Conservation (phyloP, 2,113 vertebrate species). For the Notarius lentiginosus region DNA sequence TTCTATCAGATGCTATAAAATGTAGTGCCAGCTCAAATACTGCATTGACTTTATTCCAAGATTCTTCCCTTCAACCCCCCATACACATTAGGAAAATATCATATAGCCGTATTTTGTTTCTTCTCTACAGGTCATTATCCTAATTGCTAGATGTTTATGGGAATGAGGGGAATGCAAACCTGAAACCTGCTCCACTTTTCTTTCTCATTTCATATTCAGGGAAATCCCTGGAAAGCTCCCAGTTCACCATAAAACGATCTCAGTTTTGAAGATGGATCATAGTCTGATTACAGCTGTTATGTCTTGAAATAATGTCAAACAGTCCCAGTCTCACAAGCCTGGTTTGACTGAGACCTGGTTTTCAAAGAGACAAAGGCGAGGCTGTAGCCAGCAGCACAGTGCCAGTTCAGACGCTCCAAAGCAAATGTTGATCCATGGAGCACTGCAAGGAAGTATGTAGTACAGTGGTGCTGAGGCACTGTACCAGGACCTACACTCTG, state of each 20-base stretch:
- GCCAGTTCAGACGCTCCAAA: slow-evolving; percentile 63
- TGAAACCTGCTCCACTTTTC: slow-evolving; percentile 64
- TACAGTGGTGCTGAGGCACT: slow-evolving; percentile 48
- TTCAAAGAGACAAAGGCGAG: slow-evolving; percentile 62
- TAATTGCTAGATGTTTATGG: slow-evolving; percentile 71
- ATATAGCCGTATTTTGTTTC: slow-evolving; percentile 43
- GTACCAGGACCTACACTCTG: slow-evolving; percentile 26
- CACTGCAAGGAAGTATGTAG: slow-evolving; percentile 60
- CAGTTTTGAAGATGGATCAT: slow-evolving; percentile 55
- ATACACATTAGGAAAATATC: slow-evolving; percentile 26
- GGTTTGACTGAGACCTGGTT: slow-evolving; percentile 48
- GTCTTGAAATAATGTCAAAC: slow-evolving; percentile 78
- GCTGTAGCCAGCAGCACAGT: slow-evolving; percentile 48
- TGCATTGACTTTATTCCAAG: slow-evolving; percentile 9
- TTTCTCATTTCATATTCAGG: slow-evolving; percentile 70
- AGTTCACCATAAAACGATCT: slow-evolving; percentile 59
- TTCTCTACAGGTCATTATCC: slow-evolving; percentile 69
- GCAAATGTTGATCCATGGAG: slow-evolving; percentile 72
- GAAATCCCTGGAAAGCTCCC: slow-evolving; percentile 73
- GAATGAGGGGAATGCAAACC: slow-evolving; percentile 70
- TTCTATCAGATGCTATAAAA: slow-evolving; percentile 35
- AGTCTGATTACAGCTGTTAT: slow-evolving; percentile 70
- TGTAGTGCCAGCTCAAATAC: slow-evolving; percentile 25
- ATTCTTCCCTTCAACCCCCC: slow-evolving; percentile 5
- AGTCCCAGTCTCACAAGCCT: slow-evolving; percentile 53